phyloP scores from a whole-genome alignment of 1,140 invertebrate species.

The Mizuhopecten yessoensis region DNA sequence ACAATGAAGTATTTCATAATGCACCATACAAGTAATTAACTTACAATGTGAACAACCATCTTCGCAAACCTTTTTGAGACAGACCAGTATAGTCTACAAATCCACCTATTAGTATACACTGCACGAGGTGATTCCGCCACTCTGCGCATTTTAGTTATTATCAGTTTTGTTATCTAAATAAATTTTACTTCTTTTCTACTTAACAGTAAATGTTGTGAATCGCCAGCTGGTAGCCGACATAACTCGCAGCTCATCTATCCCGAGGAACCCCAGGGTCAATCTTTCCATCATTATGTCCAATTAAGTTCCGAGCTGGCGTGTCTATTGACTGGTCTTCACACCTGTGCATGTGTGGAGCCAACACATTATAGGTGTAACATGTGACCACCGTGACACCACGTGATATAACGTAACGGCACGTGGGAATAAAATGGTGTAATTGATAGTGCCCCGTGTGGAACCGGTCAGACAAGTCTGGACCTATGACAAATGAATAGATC shows the following conservation, averaged over 20 bases:
- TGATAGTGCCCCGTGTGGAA: not conserved
- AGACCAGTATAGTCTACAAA: no score
- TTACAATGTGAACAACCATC: no score
- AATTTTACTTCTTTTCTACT: no score
- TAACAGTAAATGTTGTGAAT: no score
- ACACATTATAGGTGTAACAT: constrained; percentile 6
- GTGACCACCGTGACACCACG: not conserved
- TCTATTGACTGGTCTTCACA: not conserved
- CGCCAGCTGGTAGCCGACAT: not conserved
- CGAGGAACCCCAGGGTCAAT: not conserved
- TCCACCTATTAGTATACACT: no score
- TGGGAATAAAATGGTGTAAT: not conserved
- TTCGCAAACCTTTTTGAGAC: no score
- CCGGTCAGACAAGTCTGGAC: not conserved
- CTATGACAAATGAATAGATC: not conserved
- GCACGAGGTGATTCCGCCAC: no score
- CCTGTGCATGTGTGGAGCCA: not conserved
- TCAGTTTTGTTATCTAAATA: no score
- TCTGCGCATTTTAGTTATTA: no score
- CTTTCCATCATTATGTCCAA: not conserved
- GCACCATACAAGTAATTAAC: no score
- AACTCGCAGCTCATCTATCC: not conserved
- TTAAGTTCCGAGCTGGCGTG: not conserved
- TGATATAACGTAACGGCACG: not conserved
- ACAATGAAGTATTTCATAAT: no score